A percentile compares a stretch with the other conserved stretches of the same genome.
Conservation (phyloP, 2,113 vertebrate genomes). For the Oncorhynchus gorbuscha region DNA sequence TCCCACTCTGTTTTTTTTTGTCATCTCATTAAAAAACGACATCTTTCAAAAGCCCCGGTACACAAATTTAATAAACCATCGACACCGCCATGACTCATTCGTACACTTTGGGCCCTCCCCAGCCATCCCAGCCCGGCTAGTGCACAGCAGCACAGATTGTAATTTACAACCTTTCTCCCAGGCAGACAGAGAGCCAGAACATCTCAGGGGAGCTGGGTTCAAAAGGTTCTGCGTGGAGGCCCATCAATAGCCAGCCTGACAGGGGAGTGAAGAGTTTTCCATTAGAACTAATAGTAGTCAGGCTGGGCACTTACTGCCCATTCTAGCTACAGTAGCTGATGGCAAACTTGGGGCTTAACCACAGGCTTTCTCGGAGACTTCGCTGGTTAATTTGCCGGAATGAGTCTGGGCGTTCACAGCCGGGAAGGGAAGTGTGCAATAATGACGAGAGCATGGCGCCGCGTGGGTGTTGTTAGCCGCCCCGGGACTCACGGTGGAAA, state of each 20-base stretch:
- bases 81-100: conserved; percentile 27
- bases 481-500: neutral
- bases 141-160: conserved; percentile 4
- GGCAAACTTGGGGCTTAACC: conserved; percentile 7
- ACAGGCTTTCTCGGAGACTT: neutral
- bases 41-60: conserved; percentile 27
- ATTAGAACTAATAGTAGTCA: conserved; percentile 22
- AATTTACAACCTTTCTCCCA: conserved; percentile 5
- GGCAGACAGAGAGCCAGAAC: conserved; percentile 10
- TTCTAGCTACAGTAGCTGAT: conserved; percentile 6
- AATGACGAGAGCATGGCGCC: neutral
- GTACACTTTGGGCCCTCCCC: conserved; percentile 11
- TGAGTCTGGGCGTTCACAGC: neutral
- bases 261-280: conserved; percentile 17
- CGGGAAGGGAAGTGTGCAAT: neutral
- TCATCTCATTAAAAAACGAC: conserved; percentile 25
- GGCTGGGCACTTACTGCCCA: conserved; percentile 1
- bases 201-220: conserved; percentile 11
- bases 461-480: neutral
- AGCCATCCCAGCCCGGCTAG: neutral
- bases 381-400: conserved; percentile 16
- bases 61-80: conserved; percentile 36
- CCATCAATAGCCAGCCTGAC: conserved; percentile 6
- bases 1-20: neutral
- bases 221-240: conserved; percentile 11